A percentile compares a stretch with the other conserved stretches of the same genome.
phyloP scores from a whole-genome alignment of 1,140 invertebrate genomes.

The Zaprionus ornatus region DNA sequence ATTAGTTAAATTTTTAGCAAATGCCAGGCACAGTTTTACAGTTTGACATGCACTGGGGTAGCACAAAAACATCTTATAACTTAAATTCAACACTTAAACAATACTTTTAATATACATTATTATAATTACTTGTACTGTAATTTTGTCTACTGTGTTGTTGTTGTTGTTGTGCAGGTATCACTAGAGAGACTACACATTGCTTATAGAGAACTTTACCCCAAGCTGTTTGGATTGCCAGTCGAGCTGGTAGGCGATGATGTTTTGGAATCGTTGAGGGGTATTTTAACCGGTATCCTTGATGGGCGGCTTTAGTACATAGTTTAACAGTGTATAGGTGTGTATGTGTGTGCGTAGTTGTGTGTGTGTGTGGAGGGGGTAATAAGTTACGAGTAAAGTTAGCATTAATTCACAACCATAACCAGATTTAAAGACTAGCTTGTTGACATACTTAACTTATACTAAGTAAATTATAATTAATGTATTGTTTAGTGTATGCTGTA shows the following conservation, averaged over 20 bases:
- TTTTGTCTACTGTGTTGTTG: constrained; percentile 25
- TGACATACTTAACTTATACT: constrained; percentile 13
- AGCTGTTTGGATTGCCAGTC: constrained; percentile 71
- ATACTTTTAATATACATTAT: constrained; percentile 23
- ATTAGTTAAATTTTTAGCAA: constrained; percentile 1
- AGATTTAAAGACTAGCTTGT: constrained; percentile 14
- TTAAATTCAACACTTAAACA: constrained; percentile 27
- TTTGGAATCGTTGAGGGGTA: constrained; percentile 76
- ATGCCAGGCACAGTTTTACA: constrained; percentile 6
- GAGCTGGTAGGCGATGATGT: constrained; percentile 81
- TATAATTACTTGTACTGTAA: constrained; percentile 67
- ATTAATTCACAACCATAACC: constrained; percentile 62
- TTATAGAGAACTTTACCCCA: constrained; percentile 72
- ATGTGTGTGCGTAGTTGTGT: constrained; percentile 2
- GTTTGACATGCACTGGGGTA: constrained; percentile 45
- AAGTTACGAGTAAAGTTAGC: constrained; percentile 62
- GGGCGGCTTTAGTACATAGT: constrained; percentile 65
- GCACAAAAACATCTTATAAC: constrained; percentile 31
- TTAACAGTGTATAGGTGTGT: constrained; percentile 1
- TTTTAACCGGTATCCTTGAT: constrained; percentile 82
- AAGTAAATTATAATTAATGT: constrained; percentile 28
- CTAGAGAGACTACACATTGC: not conserved
- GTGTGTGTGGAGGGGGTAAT: constrained; percentile 17
- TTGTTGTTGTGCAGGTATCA: constrained; percentile 11
- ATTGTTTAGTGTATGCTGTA: constrained; percentile 49